Evolutionary conservation across 2,113 vertebrate species (phyloP).

Genomic region (Pomatostomus ruficeps): DNA sequence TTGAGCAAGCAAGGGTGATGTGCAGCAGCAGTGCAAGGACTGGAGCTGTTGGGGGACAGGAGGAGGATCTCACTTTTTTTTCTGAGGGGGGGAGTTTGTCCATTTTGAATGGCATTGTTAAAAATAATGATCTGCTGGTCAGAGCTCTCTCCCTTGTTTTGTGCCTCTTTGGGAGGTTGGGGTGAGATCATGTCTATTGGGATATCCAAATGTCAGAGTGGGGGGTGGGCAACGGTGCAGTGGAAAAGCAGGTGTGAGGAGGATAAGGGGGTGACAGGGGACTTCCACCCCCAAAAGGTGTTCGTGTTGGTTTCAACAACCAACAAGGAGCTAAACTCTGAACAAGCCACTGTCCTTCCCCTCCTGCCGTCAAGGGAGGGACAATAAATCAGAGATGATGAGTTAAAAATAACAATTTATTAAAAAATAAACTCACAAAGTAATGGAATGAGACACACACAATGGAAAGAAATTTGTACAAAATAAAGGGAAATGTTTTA

Average conservation of each 20-base stretch:
- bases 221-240: neutral
- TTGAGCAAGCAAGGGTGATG: neutral
- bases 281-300: neutral
- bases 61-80: neutral
- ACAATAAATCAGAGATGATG: neutral
- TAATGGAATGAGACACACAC: neutral
- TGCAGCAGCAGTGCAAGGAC: neutral
- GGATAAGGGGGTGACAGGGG: neutral
- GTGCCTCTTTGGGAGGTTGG: neutral
- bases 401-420: neutral
- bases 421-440: neutral
- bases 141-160: neutral
- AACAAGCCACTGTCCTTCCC: neutral
- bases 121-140: neutral
- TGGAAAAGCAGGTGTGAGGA: neutral
- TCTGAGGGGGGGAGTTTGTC: neutral
- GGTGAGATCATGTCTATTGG: neutral
- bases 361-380: neutral
- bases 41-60: neutral
- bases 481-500: neutral
- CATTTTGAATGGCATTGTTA: neutral
- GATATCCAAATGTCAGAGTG: neutral
- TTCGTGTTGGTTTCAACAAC: neutral
- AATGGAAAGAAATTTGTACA: neutral
- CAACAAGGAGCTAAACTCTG: neutral